Conservation (phyloP, 2,113 vertebrate species). For the Cyanoramphus novaezelandiae region DNA sequence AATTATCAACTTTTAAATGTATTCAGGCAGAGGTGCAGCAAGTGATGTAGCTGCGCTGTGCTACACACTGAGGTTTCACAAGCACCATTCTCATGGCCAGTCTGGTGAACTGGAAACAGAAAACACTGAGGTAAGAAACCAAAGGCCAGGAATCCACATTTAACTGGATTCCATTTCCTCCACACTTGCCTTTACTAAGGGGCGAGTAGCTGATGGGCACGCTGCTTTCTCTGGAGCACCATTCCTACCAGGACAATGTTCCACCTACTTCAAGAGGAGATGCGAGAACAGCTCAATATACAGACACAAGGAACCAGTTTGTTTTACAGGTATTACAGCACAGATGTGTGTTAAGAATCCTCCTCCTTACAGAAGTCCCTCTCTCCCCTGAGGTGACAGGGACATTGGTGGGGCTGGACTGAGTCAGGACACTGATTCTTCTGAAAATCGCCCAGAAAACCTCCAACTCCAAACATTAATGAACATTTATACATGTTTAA, state of each 20-base stretch:
- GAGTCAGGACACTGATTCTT: not conserved
- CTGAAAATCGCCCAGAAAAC: not conserved
- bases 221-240: not conserved
- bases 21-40: slow-evolving; percentile 48
- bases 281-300: not conserved
- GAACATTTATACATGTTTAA: not conserved
- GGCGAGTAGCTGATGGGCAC: not conserved
- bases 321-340: not conserved
- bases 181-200: not conserved
- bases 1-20: not conserved
- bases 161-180: not conserved
- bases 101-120: slow-evolving; percentile 24
- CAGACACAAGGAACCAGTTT: not conserved
- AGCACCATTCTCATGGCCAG: slow-evolving; percentile 17
- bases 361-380: not conserved
- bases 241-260: not conserved
- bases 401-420: not conserved
- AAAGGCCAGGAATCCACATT: not conserved
- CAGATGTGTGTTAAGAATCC: not conserved
- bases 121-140: not conserved
- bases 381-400: not conserved
- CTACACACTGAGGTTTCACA: slow-evolving; percentile 54
- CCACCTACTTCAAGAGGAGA: not conserved
- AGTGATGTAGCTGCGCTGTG: not conserved
- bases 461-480: not conserved